These are phyloP conservation scores for Trachurus trachurus DNA, from an alignment of 2,797 vertebrate genomes.

Conservation along the genomic window DNA sequence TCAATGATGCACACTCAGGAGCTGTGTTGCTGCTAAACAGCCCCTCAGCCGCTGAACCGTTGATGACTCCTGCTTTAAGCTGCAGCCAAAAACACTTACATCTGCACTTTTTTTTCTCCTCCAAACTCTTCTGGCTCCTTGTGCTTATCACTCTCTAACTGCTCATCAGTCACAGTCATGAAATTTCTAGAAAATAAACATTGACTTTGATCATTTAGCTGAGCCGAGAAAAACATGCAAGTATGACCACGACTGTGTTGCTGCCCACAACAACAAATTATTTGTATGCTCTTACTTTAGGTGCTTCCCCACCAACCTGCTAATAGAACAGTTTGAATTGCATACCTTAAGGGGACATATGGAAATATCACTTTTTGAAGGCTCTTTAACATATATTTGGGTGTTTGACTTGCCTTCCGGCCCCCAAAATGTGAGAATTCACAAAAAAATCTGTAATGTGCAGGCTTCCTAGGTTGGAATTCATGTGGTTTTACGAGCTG, in stretches of 20 bases:
- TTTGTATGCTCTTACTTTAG: neutral
- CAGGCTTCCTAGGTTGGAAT: too few species aligned
- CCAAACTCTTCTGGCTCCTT: slow-evolving; percentile 50
- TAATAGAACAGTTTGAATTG: too few species aligned
- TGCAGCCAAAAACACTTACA: slow-evolving; percentile 55
- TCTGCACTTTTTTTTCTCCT: slow-evolving; percentile 63
- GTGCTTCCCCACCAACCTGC: neutral
- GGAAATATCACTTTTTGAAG: too few species aligned
- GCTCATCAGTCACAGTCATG: slow-evolving; percentile 49
- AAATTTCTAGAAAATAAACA: slow-evolving; percentile 50
- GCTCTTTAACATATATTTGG: too few species aligned
- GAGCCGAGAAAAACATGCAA: slow-evolving; percentile 14
- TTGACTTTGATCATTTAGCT: slow-evolving; percentile 30
- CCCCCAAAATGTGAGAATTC: too few species aligned
- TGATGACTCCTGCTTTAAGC: slow-evolving; percentile 59
- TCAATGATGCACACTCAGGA: slow-evolving; percentile 66
- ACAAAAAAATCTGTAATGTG: too few species aligned
- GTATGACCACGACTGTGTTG: neutral
- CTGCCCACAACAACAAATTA: neutral
- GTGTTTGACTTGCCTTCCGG: too few species aligned
- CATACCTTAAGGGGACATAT: too few species aligned
- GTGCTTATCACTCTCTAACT: slow-evolving; percentile 49
- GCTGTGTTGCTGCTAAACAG: slow-evolving; percentile 62
- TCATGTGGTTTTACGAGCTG: too few species aligned
- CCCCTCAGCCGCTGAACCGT: slow-evolving; percentile 52